Conservation (phyloP, 2,113 vertebrate species). For the Plectropomus leopardus region DNA sequence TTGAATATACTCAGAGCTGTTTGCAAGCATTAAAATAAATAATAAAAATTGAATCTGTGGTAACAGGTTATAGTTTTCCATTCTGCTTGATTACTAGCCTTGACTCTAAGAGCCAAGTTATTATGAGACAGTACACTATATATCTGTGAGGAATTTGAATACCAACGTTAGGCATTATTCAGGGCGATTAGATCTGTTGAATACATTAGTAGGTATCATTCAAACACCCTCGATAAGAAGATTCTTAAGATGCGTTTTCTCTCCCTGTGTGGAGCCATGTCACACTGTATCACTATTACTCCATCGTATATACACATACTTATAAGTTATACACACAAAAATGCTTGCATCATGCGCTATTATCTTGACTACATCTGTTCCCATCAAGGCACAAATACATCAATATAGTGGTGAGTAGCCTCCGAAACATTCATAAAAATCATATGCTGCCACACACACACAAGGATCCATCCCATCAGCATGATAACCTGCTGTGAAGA, state of each 20-base stretch:
- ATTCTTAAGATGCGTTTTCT: slow-evolving; percentile 27
- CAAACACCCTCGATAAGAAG: slow-evolving; percentile 38
- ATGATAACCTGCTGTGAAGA: slow-evolving; percentile 75
- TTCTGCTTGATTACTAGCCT: slow-evolving; percentile 48
- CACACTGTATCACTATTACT: slow-evolving; percentile 12
- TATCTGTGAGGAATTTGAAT: slow-evolving; percentile 57
- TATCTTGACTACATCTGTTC: slow-evolving; percentile 78
- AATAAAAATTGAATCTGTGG: slow-evolving; percentile 16
- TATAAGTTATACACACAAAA: slow-evolving; percentile 50
- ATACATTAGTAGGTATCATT: slow-evolving; percentile 57
- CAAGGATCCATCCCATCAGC: slow-evolving; percentile 70
- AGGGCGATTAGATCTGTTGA: slow-evolving; percentile 56
- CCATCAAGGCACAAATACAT: slow-evolving; percentile 72
- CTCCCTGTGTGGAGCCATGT: slow-evolving; percentile 5
- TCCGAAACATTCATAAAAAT: slow-evolving; percentile 74
- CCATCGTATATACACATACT: slow-evolving; percentile 17
- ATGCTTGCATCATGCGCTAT: slow-evolving; percentile 73
- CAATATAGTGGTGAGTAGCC: slow-evolving; percentile 49
- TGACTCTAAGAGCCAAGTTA: slow-evolving; percentile 62
- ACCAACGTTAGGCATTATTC: slow-evolving; percentile 56
- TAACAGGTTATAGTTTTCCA: slow-evolving; percentile 36
- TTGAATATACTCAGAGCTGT: slow-evolving; percentile 14
- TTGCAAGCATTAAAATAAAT: slow-evolving; percentile 16
- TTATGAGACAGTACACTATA: slow-evolving; percentile 42
- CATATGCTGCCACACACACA: slow-evolving; percentile 66